Conservation (phyloP, 2,797 vertebrate species). For the Erethizon dorsatum region DNA sequence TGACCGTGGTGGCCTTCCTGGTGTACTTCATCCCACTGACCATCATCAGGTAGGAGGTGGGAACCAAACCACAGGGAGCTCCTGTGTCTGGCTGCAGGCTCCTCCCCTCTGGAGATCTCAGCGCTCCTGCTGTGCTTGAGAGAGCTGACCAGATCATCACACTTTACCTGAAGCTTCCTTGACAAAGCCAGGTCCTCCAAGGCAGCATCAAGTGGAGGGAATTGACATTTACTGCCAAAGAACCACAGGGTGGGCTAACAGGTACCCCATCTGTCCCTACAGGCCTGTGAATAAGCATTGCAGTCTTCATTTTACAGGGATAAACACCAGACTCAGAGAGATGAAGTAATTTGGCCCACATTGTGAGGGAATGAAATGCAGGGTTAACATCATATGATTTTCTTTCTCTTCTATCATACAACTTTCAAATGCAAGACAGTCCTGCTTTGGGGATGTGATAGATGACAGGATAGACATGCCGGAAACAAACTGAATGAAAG, state of each 20-base stretch:
- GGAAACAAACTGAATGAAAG: slow-evolving; percentile 22
- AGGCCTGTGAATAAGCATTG: not conserved
- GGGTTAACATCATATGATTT: not conserved
- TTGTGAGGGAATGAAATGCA: not conserved
- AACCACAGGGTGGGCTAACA: not conserved
- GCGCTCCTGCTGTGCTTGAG: not conserved
- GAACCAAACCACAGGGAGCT: not conserved
- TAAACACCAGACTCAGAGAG: not conserved
- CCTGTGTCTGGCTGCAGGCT: not conserved
- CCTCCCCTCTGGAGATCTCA: not conserved
- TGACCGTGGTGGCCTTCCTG: slow-evolving; percentile 91
- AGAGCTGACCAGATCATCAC: not conserved
- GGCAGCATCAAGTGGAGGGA: not conserved
- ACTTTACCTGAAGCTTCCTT: not conserved
- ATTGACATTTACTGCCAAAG: not conserved
- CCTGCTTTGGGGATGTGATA: not conserved
- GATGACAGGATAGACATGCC: not conserved
- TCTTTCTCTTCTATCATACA: not conserved
- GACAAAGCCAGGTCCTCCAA: not conserved
- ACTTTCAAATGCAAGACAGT: slow-evolving; percentile 16
- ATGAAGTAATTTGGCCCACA: not conserved
- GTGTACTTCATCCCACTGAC: slow-evolving; percentile 92
- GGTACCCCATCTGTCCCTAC: not conserved
- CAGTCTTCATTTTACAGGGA: not conserved
- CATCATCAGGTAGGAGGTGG: slow-evolving; percentile 90